Conservation (phyloP, 1,140 invertebrate genomes). For the Hypsibius dujardini region DNA sequence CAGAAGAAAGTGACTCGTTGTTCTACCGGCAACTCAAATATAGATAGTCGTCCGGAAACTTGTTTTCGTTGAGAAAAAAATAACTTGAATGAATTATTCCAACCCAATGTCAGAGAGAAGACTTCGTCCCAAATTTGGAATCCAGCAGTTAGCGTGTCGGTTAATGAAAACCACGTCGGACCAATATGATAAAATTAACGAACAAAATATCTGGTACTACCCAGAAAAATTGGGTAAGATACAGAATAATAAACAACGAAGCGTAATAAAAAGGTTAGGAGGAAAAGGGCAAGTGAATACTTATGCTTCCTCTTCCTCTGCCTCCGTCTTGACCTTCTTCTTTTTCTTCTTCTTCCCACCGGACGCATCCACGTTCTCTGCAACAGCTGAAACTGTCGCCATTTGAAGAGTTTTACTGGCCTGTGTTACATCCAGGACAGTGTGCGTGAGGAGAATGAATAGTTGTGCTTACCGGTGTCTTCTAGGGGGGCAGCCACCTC, state of each 20-base stretch:
- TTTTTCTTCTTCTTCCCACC: constrained; percentile 16
- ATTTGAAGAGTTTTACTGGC: not conserved
- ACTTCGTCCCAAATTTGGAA: too few relatives aligned
- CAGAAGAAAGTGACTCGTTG: too few relatives aligned
- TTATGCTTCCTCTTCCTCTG: not conserved
- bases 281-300: not conserved
- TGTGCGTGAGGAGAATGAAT: too few relatives aligned
- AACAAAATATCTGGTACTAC: not conserved
- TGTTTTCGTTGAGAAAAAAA: too few relatives aligned
- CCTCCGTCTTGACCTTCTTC: constrained; percentile 15
- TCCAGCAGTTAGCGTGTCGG: too few relatives aligned
- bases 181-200: too few relatives aligned
- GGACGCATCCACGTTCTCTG: not conserved
- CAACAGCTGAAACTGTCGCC: not conserved
- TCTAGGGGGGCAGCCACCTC: not conserved
- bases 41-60: too few relatives aligned
- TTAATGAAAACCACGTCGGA: too few relatives aligned
- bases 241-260: not conserved
- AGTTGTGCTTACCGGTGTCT: not conserved
- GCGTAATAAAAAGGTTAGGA: not conserved
- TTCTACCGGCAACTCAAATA: too few relatives aligned
- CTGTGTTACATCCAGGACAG: too few relatives aligned
- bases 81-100: too few relatives aligned
- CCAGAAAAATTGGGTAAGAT: not conserved
- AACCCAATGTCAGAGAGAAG: too few relatives aligned